A percentile compares a stretch with the other conserved stretches of the same genome.
Evolutionary conservation across 2,113 vertebrate species (phyloP).

Genomic region (Propithecus coquereli): DNA sequence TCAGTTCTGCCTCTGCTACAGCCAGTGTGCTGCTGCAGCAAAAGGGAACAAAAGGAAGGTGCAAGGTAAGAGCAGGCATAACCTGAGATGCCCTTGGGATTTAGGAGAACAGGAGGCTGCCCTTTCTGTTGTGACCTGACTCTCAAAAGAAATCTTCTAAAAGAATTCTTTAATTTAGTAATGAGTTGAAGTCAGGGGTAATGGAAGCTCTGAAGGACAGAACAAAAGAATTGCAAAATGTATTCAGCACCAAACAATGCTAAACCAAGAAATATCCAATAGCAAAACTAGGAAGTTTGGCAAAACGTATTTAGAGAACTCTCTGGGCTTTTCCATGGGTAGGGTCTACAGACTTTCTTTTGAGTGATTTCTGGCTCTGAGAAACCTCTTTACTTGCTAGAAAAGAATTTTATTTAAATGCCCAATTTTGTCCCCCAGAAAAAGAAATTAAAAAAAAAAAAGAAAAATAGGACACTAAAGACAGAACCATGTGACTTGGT

Average conservation of each 20-base stretch:
- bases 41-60: background rate
- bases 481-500: constrained; percentile 59
- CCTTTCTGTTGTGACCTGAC: constrained; percentile 50
- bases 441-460: constrained; percentile 23
- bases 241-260: constrained; percentile 59
- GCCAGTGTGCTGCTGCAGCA: background rate
- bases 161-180: constrained; percentile 69
- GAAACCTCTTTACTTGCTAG: constrained; percentile 62
- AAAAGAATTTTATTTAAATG: constrained; percentile 73
- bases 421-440: constrained; percentile 56
- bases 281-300: constrained; percentile 54
- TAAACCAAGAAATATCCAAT: constrained; percentile 52
- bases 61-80: background rate
- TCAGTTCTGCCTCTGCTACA: background rate
- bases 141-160: constrained; percentile 61
- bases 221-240: constrained; percentile 59
- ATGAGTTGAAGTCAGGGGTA: constrained; percentile 58
- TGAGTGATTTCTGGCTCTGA: constrained; percentile 71
- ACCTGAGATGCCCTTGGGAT: constrained; percentile 9
- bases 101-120: background rate
- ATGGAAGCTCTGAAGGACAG: constrained; percentile 55
- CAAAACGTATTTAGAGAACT: constrained; percentile 60
- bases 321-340: constrained; percentile 48
- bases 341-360: constrained; percentile 61
- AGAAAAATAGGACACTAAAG: constrained; percentile 63